Evolutionary conservation across 2,113 vertebrate genomes (phyloP), one percentile per base, ranked within the genome.

Genomic region (Colistium nudipinnis): DNA sequence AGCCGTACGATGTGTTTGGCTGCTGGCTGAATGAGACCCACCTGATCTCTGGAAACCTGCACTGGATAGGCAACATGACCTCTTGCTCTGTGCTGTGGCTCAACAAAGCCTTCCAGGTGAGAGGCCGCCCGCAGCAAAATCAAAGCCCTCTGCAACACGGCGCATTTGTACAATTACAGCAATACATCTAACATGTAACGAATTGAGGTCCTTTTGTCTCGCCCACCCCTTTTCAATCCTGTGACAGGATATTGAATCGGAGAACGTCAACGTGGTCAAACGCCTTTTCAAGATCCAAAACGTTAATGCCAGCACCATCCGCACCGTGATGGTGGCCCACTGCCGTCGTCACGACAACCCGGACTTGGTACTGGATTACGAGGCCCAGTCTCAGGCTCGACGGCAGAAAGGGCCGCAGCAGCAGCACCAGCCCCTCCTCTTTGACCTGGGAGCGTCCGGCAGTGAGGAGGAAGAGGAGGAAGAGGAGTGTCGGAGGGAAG

Each of bases 221-320:
- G 14, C 13, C 53, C 41, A 14, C 12, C 2, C n/a, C 8, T 25
- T 44, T n/a, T 2, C 19, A 52, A 17, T 24, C 9, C 35, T 7
- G 25, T 14, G 0, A 0, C 86, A 99, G 98, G 96, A 97, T 2
- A 80, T 99, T 0, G 97, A 99, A 87, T 98, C 97, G 0, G 97
- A 99, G 88, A 99, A 98, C 0, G 92, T 96, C 59, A 99, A 99
- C 0, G 97, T 99, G 24, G 96, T 99, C 30, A 99, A 98, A 87
- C 94, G 97, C 28, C 95, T 99, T n/a, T 99, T 98, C 78, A 97
- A 98, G 88, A 96, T 99, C 86, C 98, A 99, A 91, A 99, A 99
- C 89, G 83, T 98, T 65, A 99, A 98, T 0, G 97, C 96, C 83
- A 99, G 97, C 92, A 97, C 95, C 24, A 95, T 99, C 80, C 96